Conservation (phyloP, 2,888 invertebrate genomes). For the Ornithoptera priamus region DNA sequence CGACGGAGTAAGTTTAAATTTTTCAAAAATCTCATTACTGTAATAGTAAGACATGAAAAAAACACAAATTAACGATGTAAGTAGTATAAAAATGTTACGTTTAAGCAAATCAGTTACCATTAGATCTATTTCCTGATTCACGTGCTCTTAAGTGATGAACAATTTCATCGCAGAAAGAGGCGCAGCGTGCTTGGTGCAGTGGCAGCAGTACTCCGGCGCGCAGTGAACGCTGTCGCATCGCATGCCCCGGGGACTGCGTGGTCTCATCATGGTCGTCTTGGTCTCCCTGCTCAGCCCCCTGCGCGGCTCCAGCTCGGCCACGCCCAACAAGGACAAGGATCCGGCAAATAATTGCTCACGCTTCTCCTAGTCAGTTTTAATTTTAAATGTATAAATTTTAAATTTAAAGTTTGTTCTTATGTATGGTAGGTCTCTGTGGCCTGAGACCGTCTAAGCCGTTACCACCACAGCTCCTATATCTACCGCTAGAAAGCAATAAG, state of each 20-base stretch:
- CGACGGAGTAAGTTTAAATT: slow-evolving; percentile 62
- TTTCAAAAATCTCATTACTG: not conserved
- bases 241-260: slow-evolving; percentile 85
- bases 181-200: slow-evolving; percentile 75
- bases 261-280: slow-evolving; percentile 83
- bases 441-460: too few relatives aligned
- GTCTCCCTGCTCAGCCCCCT: slow-evolving; percentile 71
- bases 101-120: not conserved
- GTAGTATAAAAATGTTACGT: not conserved
- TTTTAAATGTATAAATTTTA: too few relatives aligned
- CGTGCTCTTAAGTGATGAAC: not conserved
- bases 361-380: slow-evolving; percentile 56
- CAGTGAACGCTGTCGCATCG: slow-evolving; percentile 81
- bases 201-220: slow-evolving; percentile 69
- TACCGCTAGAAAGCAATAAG: too few relatives aligned
- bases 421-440: too few relatives aligned
- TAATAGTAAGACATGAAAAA: too few relatives aligned
- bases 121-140: too few relatives aligned
- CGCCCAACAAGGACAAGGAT: slow-evolving; percentile 52
- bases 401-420: too few relatives aligned
- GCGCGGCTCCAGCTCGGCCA: slow-evolving; percentile 56
- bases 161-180: slow-evolving; percentile 62
- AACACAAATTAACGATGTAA: not conserved
- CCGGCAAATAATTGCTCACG: slow-evolving; percentile 64
- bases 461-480: too few relatives aligned